Base-by-base conservation (phyloP, 2,113 vertebrate genomes). In the Entomyzon cyanotis region DNA sequence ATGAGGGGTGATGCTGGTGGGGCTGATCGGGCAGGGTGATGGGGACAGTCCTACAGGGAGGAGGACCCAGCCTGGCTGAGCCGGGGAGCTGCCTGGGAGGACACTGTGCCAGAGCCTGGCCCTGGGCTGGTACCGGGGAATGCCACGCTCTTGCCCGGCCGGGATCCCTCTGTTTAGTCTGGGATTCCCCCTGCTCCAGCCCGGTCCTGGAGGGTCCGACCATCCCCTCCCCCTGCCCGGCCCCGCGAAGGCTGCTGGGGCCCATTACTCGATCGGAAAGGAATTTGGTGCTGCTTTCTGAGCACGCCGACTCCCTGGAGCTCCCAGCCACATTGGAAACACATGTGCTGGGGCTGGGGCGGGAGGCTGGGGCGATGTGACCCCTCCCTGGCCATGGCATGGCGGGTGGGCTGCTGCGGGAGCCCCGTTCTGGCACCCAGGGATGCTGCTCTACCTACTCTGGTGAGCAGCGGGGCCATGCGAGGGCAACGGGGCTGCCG, bases 261-360 rank as follows among this genome's bases (percentile, higher is more conserved):
- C 97, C 88, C 94, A 97, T 97, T 95, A 97, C 96, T 97, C 56
- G 96, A 97, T 97, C 81, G 23, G 97, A 97, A 97, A 97, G 97
- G 97, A 97, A 97, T 97, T 97, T 85, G 90, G 94, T 96, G 96
- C 97, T 96, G 95, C 93, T 96, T 97, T 97, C 95, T 87, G 96
- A 87, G 75, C 85, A 89, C 77, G 90, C 94, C 55, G 96, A 84
- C 91, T 95, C 90, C 95, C 96, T 95, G 95, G 95, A 97, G 96
- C 93, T 97, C 94, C 44, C 82, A 96, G 79, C 95, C 95, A 96
- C 96, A 97, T 96, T 97, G 94, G 97, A 97, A 97, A 97, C 97
- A 97, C 95, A 96, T 97, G 97, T 96, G 88, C 85, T 62, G 79
- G 7, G 84, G 50, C 71, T 90, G 76, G 76, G 62, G 68, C 31